These are phyloP conservation scores for Hirtodrosophila trivittata DNA, from an alignment of 2,888 invertebrate species.

Conservation along the genomic window DNA sequence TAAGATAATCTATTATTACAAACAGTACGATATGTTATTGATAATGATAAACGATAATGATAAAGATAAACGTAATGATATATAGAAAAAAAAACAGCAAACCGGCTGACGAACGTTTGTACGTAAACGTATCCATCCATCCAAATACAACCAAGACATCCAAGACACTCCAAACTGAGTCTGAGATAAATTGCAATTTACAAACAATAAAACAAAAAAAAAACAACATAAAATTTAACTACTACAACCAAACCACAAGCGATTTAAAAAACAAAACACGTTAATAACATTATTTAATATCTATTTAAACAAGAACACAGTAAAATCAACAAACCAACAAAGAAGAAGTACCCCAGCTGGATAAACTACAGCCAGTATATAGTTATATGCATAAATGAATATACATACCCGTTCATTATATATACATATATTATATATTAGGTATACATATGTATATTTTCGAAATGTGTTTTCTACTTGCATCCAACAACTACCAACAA, in stretches of 20 bases:
- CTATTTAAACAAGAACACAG: constrained; percentile 30
- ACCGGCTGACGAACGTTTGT: constrained; percentile 67
- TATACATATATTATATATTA: constrained; percentile 42
- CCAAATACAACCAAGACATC: constrained; percentile 68
- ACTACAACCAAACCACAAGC: constrained; percentile 46
- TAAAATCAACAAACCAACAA: constrained; percentile 10
- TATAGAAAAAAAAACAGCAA: constrained; percentile 27
- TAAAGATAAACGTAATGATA: constrained; percentile 1
- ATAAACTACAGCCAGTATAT: constrained; percentile 56
- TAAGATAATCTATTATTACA: constrained; percentile 50
- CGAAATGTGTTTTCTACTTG: constrained; percentile 78
- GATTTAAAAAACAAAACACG: constrained; percentile 50
- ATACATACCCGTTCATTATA: constrained; percentile 31
- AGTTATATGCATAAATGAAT: constrained; percentile 31
- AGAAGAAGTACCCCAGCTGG: constrained; percentile 50
- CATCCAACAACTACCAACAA: constrained; percentile 56
- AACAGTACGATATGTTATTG: constrained; percentile 28
- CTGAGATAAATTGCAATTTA: constrained; percentile 79
- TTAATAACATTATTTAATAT: constrained; percentile 3
- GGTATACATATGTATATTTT: constrained; percentile 71
- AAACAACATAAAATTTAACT: constrained; percentile 36
- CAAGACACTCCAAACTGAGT: constrained; percentile 75
- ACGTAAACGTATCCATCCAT: constrained; percentile 82
- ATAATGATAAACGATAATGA: constrained; percentile 13
- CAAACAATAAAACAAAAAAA: constrained; percentile 52